Evolutionary conservation across 2,113 vertebrate species (phyloP), one percentile per base, ranked within the genome.

Genomic region (Pseudopodoces humilis): DNA sequence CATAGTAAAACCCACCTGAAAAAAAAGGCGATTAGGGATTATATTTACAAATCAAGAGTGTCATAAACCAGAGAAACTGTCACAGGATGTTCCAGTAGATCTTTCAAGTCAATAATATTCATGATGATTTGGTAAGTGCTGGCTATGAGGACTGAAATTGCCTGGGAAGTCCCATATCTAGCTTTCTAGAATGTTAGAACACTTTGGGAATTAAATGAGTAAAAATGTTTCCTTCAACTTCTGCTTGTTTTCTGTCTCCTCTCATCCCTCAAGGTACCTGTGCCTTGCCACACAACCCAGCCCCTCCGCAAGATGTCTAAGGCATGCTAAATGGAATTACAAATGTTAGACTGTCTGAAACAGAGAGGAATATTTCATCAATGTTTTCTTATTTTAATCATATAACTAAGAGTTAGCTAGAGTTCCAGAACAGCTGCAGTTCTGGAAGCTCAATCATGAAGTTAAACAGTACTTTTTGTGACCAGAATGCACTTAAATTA

Each of bases 121-220:
- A 64, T 25, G 28, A 91, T 82, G 63, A 91, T 60, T 43, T 86
- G 24, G 59, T 93, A 64, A 44, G 65, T 18, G 62, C 30, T 79
- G 59, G 41, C 39, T 94, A 52, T 64, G 60, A 84, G 22, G 59
- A 72, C 49, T 49, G 43, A 69, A 77, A 35, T 27, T 81, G 59
- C n/a, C 58, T 93, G 35, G 20, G 50, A 91, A 95, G 60, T 86
- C 27, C 91, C 33, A 41, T 15, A 94, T 21, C 52, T 56, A 59
- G 50, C 93, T 82, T 96, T 93, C 62, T 60, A 81, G 72, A 95
- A 92, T 65, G 24, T 88, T 65, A 93, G 86, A 87, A 91, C 33
- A 70, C 47, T 87, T 81, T 27, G 14, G 60, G 94, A 78, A 94
- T 84, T 88, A 41, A 68, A 90, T 27, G 28, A 91, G 33, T 68